phyloP scores from a whole-genome alignment of 2,888 invertebrate species.

The Lepidochitona cinerea region DNA sequence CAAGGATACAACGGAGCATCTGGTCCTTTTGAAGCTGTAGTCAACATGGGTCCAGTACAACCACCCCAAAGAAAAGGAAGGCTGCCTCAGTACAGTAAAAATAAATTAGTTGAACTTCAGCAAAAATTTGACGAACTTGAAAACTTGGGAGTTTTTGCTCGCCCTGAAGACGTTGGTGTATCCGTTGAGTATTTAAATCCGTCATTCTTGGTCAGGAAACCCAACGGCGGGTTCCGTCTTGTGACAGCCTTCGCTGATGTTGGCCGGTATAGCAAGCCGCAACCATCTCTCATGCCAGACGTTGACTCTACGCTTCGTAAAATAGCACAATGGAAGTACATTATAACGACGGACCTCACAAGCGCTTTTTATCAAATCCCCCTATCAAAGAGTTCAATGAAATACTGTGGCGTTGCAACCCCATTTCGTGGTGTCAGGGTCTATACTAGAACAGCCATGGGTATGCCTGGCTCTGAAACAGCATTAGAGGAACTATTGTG shows the following conservation, averaged over 20 bases:
- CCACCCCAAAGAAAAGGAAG: slow-evolving; percentile 42
- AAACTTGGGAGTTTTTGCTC: slow-evolving; percentile 27
- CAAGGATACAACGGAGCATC: slow-evolving; percentile 34
- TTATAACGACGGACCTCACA: slow-evolving; percentile 32
- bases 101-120: slow-evolving; percentile 33
- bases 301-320: slow-evolving; percentile 25
- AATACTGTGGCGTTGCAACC: slow-evolving; percentile 42
- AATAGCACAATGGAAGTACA: slow-evolving; percentile 39
- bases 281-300: slow-evolving; percentile 24
- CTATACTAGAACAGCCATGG: slow-evolving; percentile 43
- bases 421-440: slow-evolving; percentile 38
- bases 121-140: slow-evolving; percentile 42
- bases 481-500: slow-evolving; percentile 41
- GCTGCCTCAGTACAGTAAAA: slow-evolving; percentile 36
- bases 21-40: slow-evolving; percentile 35
- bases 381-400: slow-evolving; percentile 34
- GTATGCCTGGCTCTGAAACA: slow-evolving; percentile 45
- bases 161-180: slow-evolving; percentile 31
- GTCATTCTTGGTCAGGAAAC: slow-evolving; percentile 40
- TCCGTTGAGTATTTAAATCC: slow-evolving; percentile 43
- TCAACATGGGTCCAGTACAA: slow-evolving; percentile 43
- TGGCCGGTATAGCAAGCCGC: slow-evolving; percentile 24
- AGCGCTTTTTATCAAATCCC: slow-evolving; percentile 43
- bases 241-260: slow-evolving; percentile 35
- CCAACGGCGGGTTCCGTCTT: slow-evolving; percentile 29